Conservation (phyloP, 2,888 invertebrate species). For the Scotopteryx bipunctaria region DNA sequence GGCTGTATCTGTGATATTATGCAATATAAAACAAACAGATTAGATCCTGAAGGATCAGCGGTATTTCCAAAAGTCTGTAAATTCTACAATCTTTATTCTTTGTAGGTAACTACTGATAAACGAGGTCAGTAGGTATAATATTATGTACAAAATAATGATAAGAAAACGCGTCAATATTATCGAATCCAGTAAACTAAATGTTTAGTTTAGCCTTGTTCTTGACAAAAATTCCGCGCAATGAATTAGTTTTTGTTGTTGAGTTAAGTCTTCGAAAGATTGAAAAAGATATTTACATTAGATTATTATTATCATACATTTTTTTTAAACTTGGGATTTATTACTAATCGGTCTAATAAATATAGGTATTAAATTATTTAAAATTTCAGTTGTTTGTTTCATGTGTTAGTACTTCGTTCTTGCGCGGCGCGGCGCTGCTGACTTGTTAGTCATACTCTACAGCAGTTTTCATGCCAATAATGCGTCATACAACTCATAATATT, state of each 20-base stretch:
- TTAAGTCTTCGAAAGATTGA: no score
- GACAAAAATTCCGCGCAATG: background rate
- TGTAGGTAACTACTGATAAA: conserved; percentile 16
- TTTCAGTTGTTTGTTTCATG: conserved; percentile 20
- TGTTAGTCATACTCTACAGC: conserved; percentile 26
- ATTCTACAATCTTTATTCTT: conserved; percentile 8
- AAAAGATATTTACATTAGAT: no score
- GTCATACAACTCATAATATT: conserved; percentile 8
- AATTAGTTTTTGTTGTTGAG: no score
- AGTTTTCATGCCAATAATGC: conserved; percentile 24
- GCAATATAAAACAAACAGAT: background rate
- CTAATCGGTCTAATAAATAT: no score
- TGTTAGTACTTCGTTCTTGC: conserved; percentile 29
- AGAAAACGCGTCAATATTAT: background rate
- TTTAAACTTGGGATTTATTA: no score
- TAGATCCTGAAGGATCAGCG: background rate
- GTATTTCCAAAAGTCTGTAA: background rate
- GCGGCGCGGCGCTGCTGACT: conserved; percentile 28
- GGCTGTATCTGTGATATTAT: conserved; percentile 6
- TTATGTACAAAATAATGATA: background rate
- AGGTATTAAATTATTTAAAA: no score
- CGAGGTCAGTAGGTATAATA: conserved; percentile 8
- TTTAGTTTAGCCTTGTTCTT: background rate
- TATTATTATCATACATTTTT: no score
- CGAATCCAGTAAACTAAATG: background rate